These are phyloP conservation scores for Drosophila rellima DNA, from an alignment of 2,888 invertebrate species.

Conservation along the genomic window DNA sequence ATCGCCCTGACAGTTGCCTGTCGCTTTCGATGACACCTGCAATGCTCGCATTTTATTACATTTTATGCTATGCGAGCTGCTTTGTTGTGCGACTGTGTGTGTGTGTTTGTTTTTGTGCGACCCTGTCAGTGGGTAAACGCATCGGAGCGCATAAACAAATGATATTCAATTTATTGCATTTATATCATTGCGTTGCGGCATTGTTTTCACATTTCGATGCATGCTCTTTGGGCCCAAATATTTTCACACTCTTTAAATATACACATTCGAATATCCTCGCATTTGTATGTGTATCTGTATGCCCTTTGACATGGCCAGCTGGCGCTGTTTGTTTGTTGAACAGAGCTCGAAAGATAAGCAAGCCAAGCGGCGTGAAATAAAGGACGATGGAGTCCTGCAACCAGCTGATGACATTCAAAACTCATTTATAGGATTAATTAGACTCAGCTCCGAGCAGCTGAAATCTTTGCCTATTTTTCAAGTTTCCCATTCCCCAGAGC, in stretches of 20 bases:
- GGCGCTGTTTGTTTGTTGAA: neutral
- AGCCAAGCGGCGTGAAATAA: slow-evolving; percentile 30
- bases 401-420: slow-evolving; percentile 60
- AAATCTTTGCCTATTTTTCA: slow-evolving; percentile 34
- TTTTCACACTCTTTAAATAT: slow-evolving; percentile 30
- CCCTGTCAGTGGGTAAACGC: slow-evolving; percentile 74
- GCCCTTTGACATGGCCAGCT: slow-evolving; percentile 16
- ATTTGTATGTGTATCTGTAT: neutral
- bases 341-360: slow-evolving; percentile 28
- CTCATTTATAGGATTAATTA: slow-evolving; percentile 74
- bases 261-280: neutral
- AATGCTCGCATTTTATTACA: slow-evolving; percentile 79
- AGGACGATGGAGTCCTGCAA: slow-evolving; percentile 17
- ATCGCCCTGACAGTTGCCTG: slow-evolving; percentile 70
- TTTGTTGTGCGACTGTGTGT: slow-evolving; percentile 12
- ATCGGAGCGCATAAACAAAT: slow-evolving; percentile 79
- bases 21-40: slow-evolving; percentile 78
- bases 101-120: slow-evolving; percentile 36
- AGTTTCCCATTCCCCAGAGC: neutral
- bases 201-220: slow-evolving; percentile 45
- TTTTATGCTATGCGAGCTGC: slow-evolving; percentile 63
- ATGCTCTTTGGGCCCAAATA: slow-evolving; percentile 33
- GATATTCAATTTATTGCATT: slow-evolving; percentile 78
- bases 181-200: slow-evolving; percentile 44
- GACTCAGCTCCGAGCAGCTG: slow-evolving; percentile 48